phyloP scores from a whole-genome alignment of 2,888 invertebrate genomes.

The Drosophila pseudotakahashii region DNA sequence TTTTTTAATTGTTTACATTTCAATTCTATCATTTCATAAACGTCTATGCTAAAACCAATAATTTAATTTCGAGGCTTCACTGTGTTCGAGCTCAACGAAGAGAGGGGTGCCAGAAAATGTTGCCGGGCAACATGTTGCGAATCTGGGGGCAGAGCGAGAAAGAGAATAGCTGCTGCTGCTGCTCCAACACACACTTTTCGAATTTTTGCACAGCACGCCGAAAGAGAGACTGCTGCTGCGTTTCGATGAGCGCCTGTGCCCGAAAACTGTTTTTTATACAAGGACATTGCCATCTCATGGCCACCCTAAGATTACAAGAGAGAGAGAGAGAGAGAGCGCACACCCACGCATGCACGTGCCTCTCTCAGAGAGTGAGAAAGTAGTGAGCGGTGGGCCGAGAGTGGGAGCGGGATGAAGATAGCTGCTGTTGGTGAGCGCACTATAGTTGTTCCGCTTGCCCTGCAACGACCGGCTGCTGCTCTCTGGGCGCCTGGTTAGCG shows the following conservation, averaged over 20 bases:
- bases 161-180: constrained; percentile 15
- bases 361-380: background rate
- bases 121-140: constrained; percentile 35
- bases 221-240: constrained; percentile 30
- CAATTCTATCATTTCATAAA: too few species aligned
- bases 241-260: constrained; percentile 77
- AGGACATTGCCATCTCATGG: constrained; percentile 83
- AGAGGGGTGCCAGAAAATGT: constrained; percentile 20
- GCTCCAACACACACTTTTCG: background rate
- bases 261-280: constrained; percentile 84
- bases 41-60: too few species aligned
- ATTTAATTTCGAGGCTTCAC: background rate
- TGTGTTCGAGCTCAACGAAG: constrained; percentile 10
- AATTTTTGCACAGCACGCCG: background rate
- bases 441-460: constrained; percentile 24
- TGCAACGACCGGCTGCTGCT: constrained; percentile 48
- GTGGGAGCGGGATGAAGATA: constrained; percentile 24
- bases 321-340: constrained; percentile 14
- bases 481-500: constrained; percentile 82
- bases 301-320: constrained; percentile 30
- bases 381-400: background rate
- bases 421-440: background rate
- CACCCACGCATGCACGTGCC: background rate
- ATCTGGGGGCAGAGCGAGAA: background rate
- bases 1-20: too few species aligned